A percentile compares a stretch with the other conserved stretches of the same genome.
phyloP scores from a whole-genome alignment of 2,888 invertebrate genomes.

The Scaptomyza tumidula region DNA sequence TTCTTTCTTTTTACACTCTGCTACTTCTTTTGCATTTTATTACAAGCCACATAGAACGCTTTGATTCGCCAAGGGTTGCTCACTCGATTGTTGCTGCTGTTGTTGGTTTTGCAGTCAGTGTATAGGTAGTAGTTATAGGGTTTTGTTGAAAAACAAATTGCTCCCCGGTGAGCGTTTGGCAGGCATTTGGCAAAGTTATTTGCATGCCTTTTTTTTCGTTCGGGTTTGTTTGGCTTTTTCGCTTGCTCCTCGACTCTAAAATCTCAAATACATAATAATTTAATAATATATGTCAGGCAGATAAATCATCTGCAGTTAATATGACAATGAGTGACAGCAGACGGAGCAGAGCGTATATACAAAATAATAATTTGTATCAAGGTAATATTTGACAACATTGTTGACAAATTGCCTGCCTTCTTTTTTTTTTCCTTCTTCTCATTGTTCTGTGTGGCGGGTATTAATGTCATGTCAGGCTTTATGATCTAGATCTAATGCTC shows the following conservation, averaged over 20 bases:
- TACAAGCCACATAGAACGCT: conserved; percentile 59
- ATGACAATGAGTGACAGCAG: conserved; percentile 72
- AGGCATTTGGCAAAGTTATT: conserved; percentile 67
- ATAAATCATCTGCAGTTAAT: conserved; percentile 81
- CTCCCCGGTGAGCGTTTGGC: conserved; percentile 71
- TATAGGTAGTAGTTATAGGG: conserved; percentile 53
- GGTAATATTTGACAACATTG: conserved; percentile 76
- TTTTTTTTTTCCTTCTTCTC: conserved; percentile 1
- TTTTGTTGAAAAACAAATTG: conserved; percentile 64
- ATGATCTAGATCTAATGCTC: conserved; percentile 56
- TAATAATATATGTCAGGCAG: conserved; percentile 82
- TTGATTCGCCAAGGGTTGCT: conserved; percentile 62
- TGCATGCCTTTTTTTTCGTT: conserved; percentile 64
- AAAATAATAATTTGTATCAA: conserved; percentile 56
- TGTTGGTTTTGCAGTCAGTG: conserved; percentile 10
- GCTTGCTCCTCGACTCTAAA: conserved; percentile 16
- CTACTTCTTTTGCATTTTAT: conserved; percentile 68
- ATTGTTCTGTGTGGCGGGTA: conserved; percentile 37
- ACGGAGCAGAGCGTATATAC: not conserved
- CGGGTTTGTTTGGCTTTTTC: conserved; percentile 19
- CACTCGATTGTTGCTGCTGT: not conserved
- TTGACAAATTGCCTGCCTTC: conserved; percentile 67
- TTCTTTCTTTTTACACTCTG: conserved; percentile 9
- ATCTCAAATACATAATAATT: conserved; percentile 76
- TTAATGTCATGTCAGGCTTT: conserved; percentile 72